These are phyloP conservation scores for Cephus spinipes DNA, from an alignment of 2,888 invertebrate genomes.

Conservation along the genomic window DNA sequence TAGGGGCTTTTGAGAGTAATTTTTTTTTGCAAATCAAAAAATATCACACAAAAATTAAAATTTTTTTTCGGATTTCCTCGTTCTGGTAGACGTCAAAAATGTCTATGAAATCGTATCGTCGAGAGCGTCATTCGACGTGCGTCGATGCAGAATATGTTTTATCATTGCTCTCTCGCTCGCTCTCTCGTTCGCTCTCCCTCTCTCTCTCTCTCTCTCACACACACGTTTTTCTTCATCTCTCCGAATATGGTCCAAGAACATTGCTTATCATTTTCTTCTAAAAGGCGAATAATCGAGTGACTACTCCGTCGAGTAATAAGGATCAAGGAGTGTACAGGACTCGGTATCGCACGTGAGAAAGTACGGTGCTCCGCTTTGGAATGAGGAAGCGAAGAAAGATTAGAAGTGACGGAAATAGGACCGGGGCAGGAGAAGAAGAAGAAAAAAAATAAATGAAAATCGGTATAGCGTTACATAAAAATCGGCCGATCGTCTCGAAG, in stretches of 20 bases:
- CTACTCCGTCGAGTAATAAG: conserved; percentile 12
- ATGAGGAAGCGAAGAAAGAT: not conserved
- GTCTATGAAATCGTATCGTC: conserved; percentile 9
- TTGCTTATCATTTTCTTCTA: conserved; percentile 35
- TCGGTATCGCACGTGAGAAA: not conserved
- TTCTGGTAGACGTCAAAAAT: not conserved
- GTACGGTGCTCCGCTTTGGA: not conserved
- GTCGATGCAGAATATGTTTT: not conserved
- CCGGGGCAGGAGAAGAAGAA: not conserved
- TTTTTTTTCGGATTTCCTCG: too few relatives aligned
- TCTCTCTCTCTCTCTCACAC: not conserved
- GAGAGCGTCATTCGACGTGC: not conserved
- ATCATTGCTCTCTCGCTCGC: not conserved
- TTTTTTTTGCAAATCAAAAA: not conserved
- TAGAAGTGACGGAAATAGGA: not conserved
- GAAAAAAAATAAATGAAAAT: not conserved
- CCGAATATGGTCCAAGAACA: conserved; percentile 34
- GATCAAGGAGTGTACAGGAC: too few relatives aligned
- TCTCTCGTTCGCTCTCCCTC: not conserved
- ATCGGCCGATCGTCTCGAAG: not conserved
- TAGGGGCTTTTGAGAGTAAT: not conserved
- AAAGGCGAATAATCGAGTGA: not conserved
- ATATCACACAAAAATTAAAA: not conserved
- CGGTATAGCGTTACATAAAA: not conserved
- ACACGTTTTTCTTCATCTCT: not conserved